Evolutionary conservation across 1,140 invertebrate genomes (phyloP), one percentile per base, ranked within the genome.

Genomic region (Lerema accius): DNA sequence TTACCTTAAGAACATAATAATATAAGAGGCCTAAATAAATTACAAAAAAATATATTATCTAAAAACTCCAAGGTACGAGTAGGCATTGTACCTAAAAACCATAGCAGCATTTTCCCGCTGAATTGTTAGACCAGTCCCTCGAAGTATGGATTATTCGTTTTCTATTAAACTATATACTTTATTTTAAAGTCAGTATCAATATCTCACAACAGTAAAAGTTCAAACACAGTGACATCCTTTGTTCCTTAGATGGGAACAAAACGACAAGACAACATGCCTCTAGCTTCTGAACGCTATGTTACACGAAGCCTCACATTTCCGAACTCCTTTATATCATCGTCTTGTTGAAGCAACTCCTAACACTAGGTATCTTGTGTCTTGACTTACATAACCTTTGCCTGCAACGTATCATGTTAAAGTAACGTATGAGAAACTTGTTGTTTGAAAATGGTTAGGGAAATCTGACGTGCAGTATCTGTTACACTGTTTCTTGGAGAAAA

Each of bases 201-300:
- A 50, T 39, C 58, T 39, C 35, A 28, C 61, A 53, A 58, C 51
- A 28, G 65, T 49, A 67, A 48, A 46, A 65, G 64, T 66, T 45
- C 58, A 50, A 60, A 60, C 28, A 32, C 4, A 7, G 42, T 46
- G 26, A 46, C 26, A 46, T 46, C 28, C 42, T 58, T 19, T 35
- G 28, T 58, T 58, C 26, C 49, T 15, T 35, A 46, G 7, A 35
- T 23, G 53, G 40, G 39, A 26, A 23, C 43, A 43, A 53, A 46
- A 55, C 46, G 51, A 56, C 40, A 42, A 43, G 39, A 28, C 39
- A 32, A 56, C 53, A 56, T 56, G 53, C 53, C 53, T 14, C 40
- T 11, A 56, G 53, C 53, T 43, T 56, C 51, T 26, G 11, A 58
- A 46, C 53, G 53, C 17, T 56, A 43, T 56, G 51, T 58, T 45